Evolutionary conservation across 30 jellyfish, hydroid and myxozoan genomes (phyloP).

Genomic region (Cassiopea xamachana): DNA sequence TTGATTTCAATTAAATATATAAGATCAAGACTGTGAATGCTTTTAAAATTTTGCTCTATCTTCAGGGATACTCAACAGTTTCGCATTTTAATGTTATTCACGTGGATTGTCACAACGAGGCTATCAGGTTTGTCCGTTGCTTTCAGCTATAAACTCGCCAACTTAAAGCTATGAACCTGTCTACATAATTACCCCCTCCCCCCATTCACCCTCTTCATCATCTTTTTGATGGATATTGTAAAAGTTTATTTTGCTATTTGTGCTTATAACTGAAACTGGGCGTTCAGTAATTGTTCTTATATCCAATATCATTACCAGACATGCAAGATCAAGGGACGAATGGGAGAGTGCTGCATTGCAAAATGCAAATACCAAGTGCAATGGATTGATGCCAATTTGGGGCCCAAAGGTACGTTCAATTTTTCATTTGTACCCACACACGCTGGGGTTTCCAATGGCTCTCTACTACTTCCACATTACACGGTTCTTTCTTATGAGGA

Average conservation of each 20-base stretch:
- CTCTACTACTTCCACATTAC: not conserved
- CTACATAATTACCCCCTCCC: too few species aligned
- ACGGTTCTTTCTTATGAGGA: too few species aligned
- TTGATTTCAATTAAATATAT: too few species aligned
- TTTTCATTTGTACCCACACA: not conserved
- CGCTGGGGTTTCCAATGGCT: not conserved
- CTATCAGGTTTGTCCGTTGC: slow-evolving; percentile 80
- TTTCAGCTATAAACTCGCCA: not conserved
- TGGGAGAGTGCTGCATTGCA: slow-evolving; percentile 99
- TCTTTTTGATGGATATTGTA: too few species aligned
- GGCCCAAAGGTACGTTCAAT: slow-evolving; percentile 86
- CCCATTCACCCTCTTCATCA: too few species aligned
- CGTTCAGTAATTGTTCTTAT: not conserved
- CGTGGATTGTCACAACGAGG: slow-evolving; percentile 97
- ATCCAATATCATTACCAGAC: slow-evolving; percentile 37
- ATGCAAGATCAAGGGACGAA: slow-evolving; percentile 98
- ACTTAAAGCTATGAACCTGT: too few species aligned
- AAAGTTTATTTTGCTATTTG: too few species aligned
- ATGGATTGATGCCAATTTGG: slow-evolving; percentile 97
- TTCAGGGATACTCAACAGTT: slow-evolving; percentile 93
- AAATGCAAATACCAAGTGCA: slow-evolving; percentile 94
- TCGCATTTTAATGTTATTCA: slow-evolving; percentile 97
- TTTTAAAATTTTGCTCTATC: not conserved
- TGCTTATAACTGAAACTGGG: not conserved
- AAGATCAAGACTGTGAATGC: too few species aligned